Evolutionary conservation across 2,113 vertebrate species (phyloP).

Genomic region (Aythya baeri): DNA sequence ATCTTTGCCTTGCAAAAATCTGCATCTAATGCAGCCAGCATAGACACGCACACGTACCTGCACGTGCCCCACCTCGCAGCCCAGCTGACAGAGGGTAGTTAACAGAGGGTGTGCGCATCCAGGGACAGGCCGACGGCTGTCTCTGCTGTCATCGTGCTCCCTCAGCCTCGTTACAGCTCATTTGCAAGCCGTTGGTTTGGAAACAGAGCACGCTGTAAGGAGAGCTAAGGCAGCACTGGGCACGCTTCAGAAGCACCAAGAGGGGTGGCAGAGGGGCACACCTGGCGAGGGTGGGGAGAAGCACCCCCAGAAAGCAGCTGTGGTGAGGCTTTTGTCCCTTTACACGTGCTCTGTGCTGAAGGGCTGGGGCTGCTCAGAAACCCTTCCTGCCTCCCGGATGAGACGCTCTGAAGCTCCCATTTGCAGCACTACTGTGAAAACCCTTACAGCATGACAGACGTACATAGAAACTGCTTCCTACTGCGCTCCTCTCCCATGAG

Average conservation of each 20-base stretch:
- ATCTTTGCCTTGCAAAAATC: neutral
- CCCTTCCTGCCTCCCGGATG: neutral
- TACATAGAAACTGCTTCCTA: neutral
- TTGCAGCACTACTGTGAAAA: neutral
- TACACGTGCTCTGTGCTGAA: neutral
- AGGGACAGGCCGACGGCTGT: neutral
- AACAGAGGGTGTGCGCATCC: neutral
- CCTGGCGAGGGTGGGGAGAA: no score
- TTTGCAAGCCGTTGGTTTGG: no score
- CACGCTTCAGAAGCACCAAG: no score
- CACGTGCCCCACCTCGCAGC: fast-evolving
- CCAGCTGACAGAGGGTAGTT: neutral
- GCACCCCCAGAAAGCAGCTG: no score
- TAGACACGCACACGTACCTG: no score
- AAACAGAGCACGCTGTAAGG: no score
- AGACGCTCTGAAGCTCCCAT: neutral
- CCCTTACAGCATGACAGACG: neutral
- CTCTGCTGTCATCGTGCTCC: neutral
- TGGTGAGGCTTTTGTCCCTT: neutral
- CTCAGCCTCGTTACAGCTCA: no score
- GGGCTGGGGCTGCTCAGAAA: neutral
- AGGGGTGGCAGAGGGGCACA: no score
- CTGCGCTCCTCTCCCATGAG: neutral
- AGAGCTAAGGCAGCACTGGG: no score
- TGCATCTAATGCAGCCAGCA: neutral